Base-by-base conservation (phyloP, 2,797 vertebrate species). In the Coendou prehensilis region DNA sequence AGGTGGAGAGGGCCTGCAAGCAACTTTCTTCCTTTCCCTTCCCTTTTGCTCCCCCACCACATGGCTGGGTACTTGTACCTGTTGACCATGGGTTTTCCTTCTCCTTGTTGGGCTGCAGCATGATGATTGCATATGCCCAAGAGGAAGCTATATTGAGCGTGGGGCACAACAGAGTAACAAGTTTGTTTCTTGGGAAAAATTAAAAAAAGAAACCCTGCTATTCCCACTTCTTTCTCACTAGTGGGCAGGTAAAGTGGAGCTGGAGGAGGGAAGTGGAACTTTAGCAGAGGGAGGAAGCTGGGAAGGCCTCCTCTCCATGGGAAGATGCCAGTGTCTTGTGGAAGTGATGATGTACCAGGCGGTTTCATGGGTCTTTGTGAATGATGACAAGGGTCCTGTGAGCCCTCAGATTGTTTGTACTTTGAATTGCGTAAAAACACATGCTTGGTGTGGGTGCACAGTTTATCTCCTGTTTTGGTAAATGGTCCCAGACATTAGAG, bases 381-480 rank as follows among this genome's bases (percentile, higher is more conserved):
- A 45, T 45, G 63, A 37, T 93, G 71, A 59, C 81, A 71, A 28
- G 41, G n/a, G 73, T 91, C 57, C 41, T 14, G 4, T 56, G 91
- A 76, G 78, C 22, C 11, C 47, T 45, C 50, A 0, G 11, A 9
- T 75, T 37, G 54, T 64, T 80, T 26, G 22, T 15, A 22, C 33
- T 63, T 93, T 88, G 28, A 91, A 17, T 87, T 91, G 82, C 17
- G 11, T 90, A 23, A 92, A 81, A 69, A 47, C 56, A 15, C 4
- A 7, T 50, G 22, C 57, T 95, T 82, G 61, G 79, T 37, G 92
- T 83, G 64, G 59, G 54, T 82, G 26, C 86, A 82, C 22, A 87
- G 54, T 96, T 69, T 80, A 63, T 89, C 83, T 89, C 82, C 54
- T 93, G 67, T 28, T 9, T 78, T 47, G 64, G 75, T 61, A 83